These are phyloP conservation scores for Hirtodrosophila trivittata DNA, from an alignment of 2,888 invertebrate species.

Conservation along the genomic window DNA sequence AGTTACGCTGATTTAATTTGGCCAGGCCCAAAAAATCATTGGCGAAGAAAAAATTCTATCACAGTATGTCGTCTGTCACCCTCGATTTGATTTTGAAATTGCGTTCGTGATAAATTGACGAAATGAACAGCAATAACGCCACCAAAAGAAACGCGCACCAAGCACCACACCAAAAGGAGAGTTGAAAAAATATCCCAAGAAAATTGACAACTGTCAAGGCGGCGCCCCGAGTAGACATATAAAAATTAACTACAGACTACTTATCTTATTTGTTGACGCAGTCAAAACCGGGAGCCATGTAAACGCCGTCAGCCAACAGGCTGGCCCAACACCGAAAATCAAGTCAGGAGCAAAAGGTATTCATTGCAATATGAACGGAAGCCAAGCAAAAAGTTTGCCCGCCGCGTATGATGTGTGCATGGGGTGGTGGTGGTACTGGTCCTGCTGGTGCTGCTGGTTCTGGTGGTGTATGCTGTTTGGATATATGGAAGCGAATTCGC, in stretches of 20 bases:
- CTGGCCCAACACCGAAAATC: constrained; percentile 11
- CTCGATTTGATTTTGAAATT: constrained; percentile 81
- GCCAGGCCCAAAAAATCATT: constrained; percentile 36
- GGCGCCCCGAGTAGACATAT: constrained; percentile 70
- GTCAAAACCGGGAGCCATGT: constrained; percentile 22
- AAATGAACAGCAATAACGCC: constrained; percentile 68
- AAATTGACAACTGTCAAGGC: constrained; percentile 78
- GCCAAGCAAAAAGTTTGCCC: constrained; percentile 48
- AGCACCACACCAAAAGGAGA: constrained; percentile 7
- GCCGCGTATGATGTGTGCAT: constrained; percentile 48
- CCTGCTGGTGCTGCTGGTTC: neutral
- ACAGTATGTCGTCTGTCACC: constrained; percentile 80
- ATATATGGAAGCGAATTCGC: constrained; percentile 36
- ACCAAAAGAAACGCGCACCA: constrained; percentile 16
- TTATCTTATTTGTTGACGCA: constrained; percentile 77
- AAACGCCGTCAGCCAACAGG: constrained; percentile 16
- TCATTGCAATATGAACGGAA: constrained; percentile 54
- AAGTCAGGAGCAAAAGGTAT: constrained; percentile 12
- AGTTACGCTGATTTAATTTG: constrained; percentile 83
- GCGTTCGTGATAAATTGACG: constrained; percentile 82
- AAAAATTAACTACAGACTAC: constrained; percentile 80
- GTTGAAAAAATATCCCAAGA: constrained; percentile 31
- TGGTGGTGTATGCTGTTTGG: constrained; percentile 12
- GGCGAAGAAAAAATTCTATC: constrained; percentile 70
- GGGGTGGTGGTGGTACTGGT: constrained; percentile 3